These are phyloP conservation scores for Acestrorhynchus altus DNA, from an alignment of 2,797 vertebrate genomes.

Conservation along the genomic window DNA sequence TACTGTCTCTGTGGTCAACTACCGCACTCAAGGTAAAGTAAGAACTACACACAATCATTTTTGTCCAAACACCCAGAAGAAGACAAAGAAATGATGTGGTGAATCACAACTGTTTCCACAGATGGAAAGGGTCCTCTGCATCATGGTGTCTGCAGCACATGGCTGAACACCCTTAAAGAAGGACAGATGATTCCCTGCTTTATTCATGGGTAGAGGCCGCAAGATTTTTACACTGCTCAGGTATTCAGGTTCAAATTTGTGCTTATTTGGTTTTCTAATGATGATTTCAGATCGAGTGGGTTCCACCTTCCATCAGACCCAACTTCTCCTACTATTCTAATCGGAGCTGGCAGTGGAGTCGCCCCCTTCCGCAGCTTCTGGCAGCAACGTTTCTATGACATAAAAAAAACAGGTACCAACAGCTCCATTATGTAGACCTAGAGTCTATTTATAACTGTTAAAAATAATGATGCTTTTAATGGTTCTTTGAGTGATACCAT, in stretches of 20 bases:
- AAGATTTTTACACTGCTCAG: background rate
- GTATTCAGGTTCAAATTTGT: background rate
- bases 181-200: conserved; percentile 79
- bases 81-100: background rate
- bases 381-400: conserved; percentile 80
- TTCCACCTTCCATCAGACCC: conserved; percentile 83
- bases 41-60: background rate
- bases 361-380: conserved; percentile 87
- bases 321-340: conserved; percentile 76
- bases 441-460: background rate
- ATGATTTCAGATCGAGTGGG: conserved; percentile 67
- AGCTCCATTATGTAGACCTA: background rate
- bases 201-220: conserved; percentile 73
- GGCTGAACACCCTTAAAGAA: conserved; percentile 77
- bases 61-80: background rate
- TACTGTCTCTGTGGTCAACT: conserved; percentile 81
- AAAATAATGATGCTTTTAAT: no score
- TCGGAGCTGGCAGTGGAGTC: conserved; percentile 82
- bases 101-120: conserved; percentile 47
- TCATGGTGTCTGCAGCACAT: conserved; percentile 84
- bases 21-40: conserved; percentile 78
- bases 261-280: background rate
- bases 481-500: no score
- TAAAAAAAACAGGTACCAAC: conserved; percentile 58
- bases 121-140: conserved; percentile 82